These are phyloP conservation scores for Cydia pomonella DNA, from an alignment of 1,140 invertebrate species.

Conservation along the genomic window DNA sequence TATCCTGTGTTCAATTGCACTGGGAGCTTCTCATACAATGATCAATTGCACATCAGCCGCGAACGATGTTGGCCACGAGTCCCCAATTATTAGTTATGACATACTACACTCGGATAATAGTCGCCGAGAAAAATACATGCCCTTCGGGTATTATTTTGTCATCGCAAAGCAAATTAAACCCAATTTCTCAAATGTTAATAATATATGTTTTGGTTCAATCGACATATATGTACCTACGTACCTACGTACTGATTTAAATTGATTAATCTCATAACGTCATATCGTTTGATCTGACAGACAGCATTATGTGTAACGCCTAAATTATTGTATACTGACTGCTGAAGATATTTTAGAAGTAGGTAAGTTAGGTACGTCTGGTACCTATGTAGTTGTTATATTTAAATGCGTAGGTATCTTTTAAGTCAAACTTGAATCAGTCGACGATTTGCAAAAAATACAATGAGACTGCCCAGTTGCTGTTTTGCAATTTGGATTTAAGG, in stretches of 20 bases:
- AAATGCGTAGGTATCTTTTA: too few species aligned
- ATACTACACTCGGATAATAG: conserved; percentile 13
- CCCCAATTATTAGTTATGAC: conserved; percentile 26
- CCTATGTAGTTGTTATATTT: too few species aligned
- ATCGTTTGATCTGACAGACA: neutral
- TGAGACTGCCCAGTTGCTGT: too few species aligned
- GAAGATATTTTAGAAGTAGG: too few species aligned
- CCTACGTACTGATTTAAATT: neutral
- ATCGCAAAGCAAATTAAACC: neutral
- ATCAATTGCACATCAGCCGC: conserved; percentile 23
- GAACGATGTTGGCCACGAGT: conserved; percentile 6
- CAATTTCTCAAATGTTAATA: neutral
- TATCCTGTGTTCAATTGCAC: conserved; percentile 35
- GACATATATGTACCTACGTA: neutral
- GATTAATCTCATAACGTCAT: conserved; percentile 7
- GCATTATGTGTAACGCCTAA: too few species aligned
- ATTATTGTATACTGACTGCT: neutral
- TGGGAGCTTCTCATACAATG: conserved; percentile 37
- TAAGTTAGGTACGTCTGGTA: too few species aligned
- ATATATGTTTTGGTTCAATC: neutral
- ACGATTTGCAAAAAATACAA: too few species aligned
- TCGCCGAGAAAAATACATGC: neutral
- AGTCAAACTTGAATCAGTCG: too few species aligned
- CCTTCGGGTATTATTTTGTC: conserved; percentile 6
- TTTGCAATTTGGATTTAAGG: too few species aligned